A percentile compares a stretch with the other conserved stretches of the same genome.
phyloP scores from a whole-genome alignment of 2,888 invertebrate species.

The Caenorhabditis virilis region DNA sequence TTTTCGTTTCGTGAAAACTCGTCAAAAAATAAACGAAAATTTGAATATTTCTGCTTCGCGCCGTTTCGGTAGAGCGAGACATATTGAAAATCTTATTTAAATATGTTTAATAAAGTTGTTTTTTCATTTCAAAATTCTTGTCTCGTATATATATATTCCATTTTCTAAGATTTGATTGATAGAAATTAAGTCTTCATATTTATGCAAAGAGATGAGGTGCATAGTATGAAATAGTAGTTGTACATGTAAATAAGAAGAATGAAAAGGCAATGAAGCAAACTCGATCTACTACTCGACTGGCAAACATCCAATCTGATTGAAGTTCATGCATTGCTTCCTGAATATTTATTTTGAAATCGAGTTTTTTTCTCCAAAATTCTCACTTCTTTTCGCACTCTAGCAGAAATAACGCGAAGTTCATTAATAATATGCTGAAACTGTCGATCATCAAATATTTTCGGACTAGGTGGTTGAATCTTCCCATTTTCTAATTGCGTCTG shows the following conservation, averaged over 20 bases:
- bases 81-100: too few species aligned
- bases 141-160: too few species aligned
- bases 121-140: too few species aligned
- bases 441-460: conserved; percentile 10
- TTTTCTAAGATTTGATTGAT: too few species aligned
- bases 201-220: conserved; percentile 64
- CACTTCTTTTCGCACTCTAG: conserved; percentile 64
- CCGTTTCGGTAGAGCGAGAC: too few species aligned
- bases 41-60: too few species aligned
- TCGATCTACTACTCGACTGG: conserved; percentile 64
- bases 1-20: too few species aligned
- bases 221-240: conserved; percentile 56
- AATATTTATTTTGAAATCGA: conserved; percentile 8
- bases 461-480: neutral
- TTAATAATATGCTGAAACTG: conserved; percentile 49
- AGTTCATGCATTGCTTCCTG: conserved; percentile 62
- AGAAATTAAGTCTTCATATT: too few species aligned
- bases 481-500: conserved; percentile 4
- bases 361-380: neutral
- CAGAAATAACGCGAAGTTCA: conserved; percentile 54
- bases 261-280: conserved; percentile 65
- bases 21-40: too few species aligned
- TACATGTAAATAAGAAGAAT: conserved; percentile 60
- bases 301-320: conserved; percentile 66
- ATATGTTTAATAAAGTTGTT: too few species aligned